A percentile compares a stretch with the other conserved stretches of the same genome.
phyloP scores from a whole-genome alignment of 2,888 invertebrate genomes.

The Polydrusus tereticollis region DNA sequence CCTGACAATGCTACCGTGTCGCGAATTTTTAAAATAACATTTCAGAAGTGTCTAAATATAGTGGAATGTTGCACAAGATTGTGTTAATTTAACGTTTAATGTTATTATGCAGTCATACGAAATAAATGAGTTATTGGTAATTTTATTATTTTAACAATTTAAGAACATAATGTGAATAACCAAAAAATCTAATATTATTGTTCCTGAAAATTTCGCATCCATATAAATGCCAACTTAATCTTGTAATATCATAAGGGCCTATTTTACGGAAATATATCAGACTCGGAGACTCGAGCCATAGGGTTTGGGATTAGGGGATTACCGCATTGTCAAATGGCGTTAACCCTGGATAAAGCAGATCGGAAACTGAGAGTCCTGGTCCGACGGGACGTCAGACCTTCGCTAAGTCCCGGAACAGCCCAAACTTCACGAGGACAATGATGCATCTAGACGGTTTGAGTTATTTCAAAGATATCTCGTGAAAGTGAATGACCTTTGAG shows the following conservation, averaged over 20 bases:
- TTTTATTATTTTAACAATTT: no score
- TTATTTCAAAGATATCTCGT: no score
- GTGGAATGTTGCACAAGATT: no score
- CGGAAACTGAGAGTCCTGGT: conserved; percentile 8
- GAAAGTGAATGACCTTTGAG: no score
- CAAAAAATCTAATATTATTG: no score
- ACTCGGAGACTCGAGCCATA: not conserved
- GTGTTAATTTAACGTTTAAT: no score
- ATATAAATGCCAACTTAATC: conserved; percentile 12
- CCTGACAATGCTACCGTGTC: no score
- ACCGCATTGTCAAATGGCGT: conserved; percentile 16
- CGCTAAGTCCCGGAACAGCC: not conserved
- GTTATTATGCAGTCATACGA: no score
- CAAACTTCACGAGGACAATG: not conserved
- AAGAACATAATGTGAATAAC: no score
- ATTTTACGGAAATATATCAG: conserved; percentile 6
- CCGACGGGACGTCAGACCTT: conserved; percentile 5
- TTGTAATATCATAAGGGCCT: conserved; percentile 16
- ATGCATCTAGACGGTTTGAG: not conserved
- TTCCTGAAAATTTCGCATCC: not conserved
- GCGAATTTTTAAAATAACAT: no score
- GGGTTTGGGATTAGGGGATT: conserved; percentile 5
- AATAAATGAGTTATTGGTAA: no score
- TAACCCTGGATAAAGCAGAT: conserved; percentile 13
- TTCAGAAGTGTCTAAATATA: no score